Conservation (phyloP, 2,113 vertebrate genomes). For the Cottus gobio region DNA sequence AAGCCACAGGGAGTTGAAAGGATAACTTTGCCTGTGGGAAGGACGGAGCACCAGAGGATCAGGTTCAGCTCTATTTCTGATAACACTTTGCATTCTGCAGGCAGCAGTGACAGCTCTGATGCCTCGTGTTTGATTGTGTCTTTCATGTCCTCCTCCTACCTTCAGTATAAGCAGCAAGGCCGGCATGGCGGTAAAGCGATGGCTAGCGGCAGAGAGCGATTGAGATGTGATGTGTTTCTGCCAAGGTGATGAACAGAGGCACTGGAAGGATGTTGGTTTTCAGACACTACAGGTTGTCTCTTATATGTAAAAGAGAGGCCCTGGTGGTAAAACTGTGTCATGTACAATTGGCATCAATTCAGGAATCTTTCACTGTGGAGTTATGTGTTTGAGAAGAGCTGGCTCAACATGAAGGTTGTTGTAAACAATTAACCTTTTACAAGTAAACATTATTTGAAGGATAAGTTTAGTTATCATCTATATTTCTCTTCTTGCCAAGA, state of each 20-base stretch:
- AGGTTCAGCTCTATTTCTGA: conserved; percentile 72
- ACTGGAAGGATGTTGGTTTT: conserved; percentile 37
- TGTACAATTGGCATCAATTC: conserved; percentile 17
- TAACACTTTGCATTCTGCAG: conserved; percentile 79
- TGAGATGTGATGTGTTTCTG: conserved; percentile 49
- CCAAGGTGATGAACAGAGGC: conserved; percentile 40
- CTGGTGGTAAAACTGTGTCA: conserved; percentile 23
- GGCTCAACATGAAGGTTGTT: not conserved
- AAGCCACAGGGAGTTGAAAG: conserved; percentile 74
- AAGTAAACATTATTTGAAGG: not conserved
- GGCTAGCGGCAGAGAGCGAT: conserved; percentile 23
- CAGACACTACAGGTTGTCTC: conserved; percentile 32
- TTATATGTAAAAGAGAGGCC: conserved; percentile 1
- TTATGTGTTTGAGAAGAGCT: conserved; percentile 1
- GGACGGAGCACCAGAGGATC: conserved; percentile 71
- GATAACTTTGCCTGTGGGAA: conserved; percentile 85
- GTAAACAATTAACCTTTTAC: not conserved
- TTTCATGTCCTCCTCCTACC: conserved; percentile 69
- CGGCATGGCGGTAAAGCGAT: conserved; percentile 53
- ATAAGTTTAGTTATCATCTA: not conserved
- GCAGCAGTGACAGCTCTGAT: conserved; percentile 72
- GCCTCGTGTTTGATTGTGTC: conserved; percentile 70
- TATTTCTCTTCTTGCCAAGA: not conserved
- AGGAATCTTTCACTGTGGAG: conserved; percentile 9
- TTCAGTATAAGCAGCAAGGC: conserved; percentile 25